phyloP scores from a whole-genome alignment of 53 echinoderm and acorn worm genomes.

The Temnopleurus reevesii region DNA sequence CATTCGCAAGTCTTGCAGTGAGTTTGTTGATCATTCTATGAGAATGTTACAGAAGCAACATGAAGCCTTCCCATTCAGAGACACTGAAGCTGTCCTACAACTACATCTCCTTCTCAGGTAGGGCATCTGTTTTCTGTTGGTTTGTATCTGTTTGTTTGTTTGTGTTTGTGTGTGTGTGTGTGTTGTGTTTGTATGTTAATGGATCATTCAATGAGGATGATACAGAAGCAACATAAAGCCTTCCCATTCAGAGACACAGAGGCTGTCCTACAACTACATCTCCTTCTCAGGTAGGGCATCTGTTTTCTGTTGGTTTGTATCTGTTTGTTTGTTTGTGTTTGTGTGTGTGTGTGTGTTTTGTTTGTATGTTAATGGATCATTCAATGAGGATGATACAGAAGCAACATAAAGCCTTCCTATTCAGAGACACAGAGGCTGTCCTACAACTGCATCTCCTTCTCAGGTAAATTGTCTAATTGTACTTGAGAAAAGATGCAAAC shows the following conservation, averaged over 20 bases:
- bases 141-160: no score
- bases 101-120: slow-evolving; percentile 49
- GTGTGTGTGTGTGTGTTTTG: no score
- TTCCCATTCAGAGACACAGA: slow-evolving; percentile 49
- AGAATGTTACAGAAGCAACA: slow-evolving; percentile 46
- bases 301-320: no score
- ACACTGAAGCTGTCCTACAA: slow-evolving; percentile 44
- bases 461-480: no score
- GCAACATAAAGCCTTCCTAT: slow-evolving; percentile 47
- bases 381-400: slow-evolving; percentile 38
- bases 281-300: slow-evolving; percentile 48
- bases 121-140: no score
- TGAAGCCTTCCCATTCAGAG: slow-evolving; percentile 46
- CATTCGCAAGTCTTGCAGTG: slow-evolving; percentile 26
- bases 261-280: slow-evolving; percentile 39
- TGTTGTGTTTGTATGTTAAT: slow-evolving; percentile 43
- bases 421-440: slow-evolving; percentile 46
- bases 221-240: slow-evolving; percentile 51
- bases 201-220: slow-evolving; percentile 31
- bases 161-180: no score
- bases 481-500: no score
- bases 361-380: slow-evolving; percentile 43
- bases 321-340: no score
- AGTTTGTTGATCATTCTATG: slow-evolving; percentile 49
- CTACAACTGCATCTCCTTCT: slow-evolving; percentile 43